Conservation (phyloP, 1,140 invertebrate genomes). For the Magallana gigas region DNA sequence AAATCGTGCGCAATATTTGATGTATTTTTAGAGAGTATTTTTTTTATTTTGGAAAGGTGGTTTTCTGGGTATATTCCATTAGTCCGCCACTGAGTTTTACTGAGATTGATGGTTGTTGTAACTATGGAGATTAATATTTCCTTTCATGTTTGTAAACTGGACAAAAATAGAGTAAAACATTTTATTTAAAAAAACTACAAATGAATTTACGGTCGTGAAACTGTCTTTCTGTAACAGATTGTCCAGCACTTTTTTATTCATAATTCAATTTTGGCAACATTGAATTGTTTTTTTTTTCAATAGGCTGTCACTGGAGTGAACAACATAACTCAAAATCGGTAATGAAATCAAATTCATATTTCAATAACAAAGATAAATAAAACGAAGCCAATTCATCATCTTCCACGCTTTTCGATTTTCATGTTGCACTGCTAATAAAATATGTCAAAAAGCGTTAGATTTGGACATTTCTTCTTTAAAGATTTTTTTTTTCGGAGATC, state of each 20-base stretch:
- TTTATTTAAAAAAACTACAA: not conserved
- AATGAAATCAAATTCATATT: slow-evolving; percentile 15
- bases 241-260: not conserved
- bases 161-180: too few species aligned
- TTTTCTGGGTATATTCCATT: too few species aligned
- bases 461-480: not conserved
- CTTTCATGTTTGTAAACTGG: too few species aligned
- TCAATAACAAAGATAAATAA: not conserved
- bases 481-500: too few species aligned
- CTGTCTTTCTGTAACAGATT: slow-evolving; percentile 6
- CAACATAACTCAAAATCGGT: not conserved
- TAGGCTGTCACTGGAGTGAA: not conserved
- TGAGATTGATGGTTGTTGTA: too few species aligned
- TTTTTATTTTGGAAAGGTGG: too few species aligned
- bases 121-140: too few species aligned
- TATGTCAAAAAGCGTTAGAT: not conserved
- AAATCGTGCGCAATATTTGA: too few species aligned
- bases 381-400: not conserved
- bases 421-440: not conserved
- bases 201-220: slow-evolving; percentile 1
- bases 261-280: slow-evolving; percentile 13
- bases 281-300: not conserved
- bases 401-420: slow-evolving; percentile 19
- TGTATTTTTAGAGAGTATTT: too few species aligned
- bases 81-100: too few species aligned